Conservation (phyloP, 2,113 vertebrate species). For the Stigmatopora argus region DNA sequence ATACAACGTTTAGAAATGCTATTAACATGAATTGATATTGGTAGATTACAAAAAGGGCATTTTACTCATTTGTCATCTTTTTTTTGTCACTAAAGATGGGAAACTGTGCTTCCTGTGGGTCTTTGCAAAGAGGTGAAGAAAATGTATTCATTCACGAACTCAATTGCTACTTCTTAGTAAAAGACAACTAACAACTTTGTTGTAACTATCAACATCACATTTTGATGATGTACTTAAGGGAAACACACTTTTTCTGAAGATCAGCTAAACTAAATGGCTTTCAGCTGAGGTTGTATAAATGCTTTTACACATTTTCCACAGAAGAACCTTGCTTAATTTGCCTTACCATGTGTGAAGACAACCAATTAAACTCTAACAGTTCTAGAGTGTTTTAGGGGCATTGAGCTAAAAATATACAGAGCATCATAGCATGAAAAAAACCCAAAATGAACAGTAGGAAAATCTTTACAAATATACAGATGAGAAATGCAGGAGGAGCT, state of each 20-base stretch:
- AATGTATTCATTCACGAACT: neutral
- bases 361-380: neutral
- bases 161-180: neutral
- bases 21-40: neutral
- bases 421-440: neutral
- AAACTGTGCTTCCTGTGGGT: conserved; percentile 63
- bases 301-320: neutral
- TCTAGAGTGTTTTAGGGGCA: neutral
- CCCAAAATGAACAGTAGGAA: neutral
- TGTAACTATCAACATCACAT: neutral
- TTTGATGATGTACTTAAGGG: neutral
- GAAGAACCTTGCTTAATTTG: neutral
- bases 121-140: neutral
- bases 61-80: neutral
- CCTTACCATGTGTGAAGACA: neutral
- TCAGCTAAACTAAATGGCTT: neutral
- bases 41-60: neutral
- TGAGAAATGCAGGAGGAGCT: conserved; percentile 29
- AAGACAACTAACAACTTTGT: neutral
- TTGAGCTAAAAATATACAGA: neutral
- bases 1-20: neutral
- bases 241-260: neutral
- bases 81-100: conserved; percentile 30
- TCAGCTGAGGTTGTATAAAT: neutral
- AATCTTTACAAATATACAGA: neutral